Evolutionary conservation across 2,888 invertebrate genomes (phyloP).

Genomic region (Therioaphis trifolii): DNA sequence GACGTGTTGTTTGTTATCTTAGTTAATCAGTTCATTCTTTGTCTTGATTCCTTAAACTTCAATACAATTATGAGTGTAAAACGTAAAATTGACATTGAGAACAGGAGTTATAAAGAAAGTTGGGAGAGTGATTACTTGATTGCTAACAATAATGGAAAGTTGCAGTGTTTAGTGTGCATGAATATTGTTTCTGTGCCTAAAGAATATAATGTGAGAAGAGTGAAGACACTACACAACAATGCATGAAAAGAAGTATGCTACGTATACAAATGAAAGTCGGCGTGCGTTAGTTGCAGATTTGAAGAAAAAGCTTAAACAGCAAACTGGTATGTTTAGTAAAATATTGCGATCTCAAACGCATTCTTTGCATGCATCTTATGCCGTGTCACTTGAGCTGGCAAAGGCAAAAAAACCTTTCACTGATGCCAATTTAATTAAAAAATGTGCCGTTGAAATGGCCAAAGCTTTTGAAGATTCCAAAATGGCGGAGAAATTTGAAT

Average conservation of each 20-base stretch:
- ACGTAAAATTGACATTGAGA: too few species aligned
- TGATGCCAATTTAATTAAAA: constrained; percentile 51
- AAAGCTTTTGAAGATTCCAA: constrained; percentile 62
- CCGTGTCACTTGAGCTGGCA: constrained; percentile 58
- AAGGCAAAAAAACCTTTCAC: constrained; percentile 63
- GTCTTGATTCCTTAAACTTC: too few species aligned
- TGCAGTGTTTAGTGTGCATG: constrained; percentile 56
- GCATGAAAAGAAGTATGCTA: constrained; percentile 53
- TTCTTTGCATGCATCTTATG: constrained; percentile 62
- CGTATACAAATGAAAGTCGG: constrained; percentile 35
- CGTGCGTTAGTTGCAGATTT: constrained; percentile 21
- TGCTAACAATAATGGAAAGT: constrained; percentile 49
- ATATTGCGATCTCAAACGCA: constrained; percentile 39
- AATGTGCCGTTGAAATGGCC: constrained; percentile 35
- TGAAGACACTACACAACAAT: constrained; percentile 59
- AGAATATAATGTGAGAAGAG: constrained; percentile 58
- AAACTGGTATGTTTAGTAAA: constrained; percentile 60
- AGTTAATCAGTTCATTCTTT: too few species aligned
- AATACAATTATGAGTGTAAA: too few species aligned
- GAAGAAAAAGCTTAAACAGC: constrained; percentile 50
- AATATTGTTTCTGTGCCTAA: constrained; percentile 45
- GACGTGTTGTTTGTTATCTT: too few species aligned
- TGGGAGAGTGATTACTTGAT: constrained; percentile 56
- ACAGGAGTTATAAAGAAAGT: constrained; percentile 25
- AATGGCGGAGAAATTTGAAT: too few species aligned